Evolutionary conservation across 2,888 invertebrate species (phyloP), one percentile per base, ranked within the genome.

Genomic region (Agriopis leucophaearia): DNA sequence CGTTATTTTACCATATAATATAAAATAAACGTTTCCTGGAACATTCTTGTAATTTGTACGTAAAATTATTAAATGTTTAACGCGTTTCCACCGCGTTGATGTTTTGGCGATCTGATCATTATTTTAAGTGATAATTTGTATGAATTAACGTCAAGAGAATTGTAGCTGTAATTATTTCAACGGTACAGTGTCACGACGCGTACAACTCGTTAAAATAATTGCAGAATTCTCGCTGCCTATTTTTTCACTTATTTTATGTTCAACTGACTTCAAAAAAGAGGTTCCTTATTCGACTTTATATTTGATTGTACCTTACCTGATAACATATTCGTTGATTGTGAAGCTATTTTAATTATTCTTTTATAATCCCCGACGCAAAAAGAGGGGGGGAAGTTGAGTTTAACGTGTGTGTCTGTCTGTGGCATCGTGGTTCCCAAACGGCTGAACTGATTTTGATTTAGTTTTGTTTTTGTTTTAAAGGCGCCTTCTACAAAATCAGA

Each of bases 1-100:
- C 64, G 56, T 72, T 59, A 69, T 54, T 62, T 62, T 47, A 38
- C 27, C 50, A 55, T 61, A 57, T 58, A 52, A 58, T 60, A 55
- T 48, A 54, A 65, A 47, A 40, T 40, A 42, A 56, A 1, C 8
- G 9, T 36, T 66, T 59, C 55, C 60, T 60, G 62, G 55, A 56
- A 61, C 59, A 54, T 54, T 38, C 38, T 16, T 27, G 47, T 48
- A 52, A 60, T 64, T 64, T 66, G 38, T 57, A 18, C 52, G 42
- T 52, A 0, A 44, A 64, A 62, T 58, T 59, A 55, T 66, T 54
- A 38, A 18, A 55, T 27, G 12, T 35, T 47, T 47, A 52, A 51
- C 38, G 15, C 36, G 8, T 35, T 12, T 18, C 40, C 13, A 18
- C 47, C 10, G 54, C 36, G 48, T 36, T 50, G 42, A 51, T 27